Evolutionary conservation across 2,797 vertebrate species (phyloP).

Genomic region (Acomys russatus): DNA sequence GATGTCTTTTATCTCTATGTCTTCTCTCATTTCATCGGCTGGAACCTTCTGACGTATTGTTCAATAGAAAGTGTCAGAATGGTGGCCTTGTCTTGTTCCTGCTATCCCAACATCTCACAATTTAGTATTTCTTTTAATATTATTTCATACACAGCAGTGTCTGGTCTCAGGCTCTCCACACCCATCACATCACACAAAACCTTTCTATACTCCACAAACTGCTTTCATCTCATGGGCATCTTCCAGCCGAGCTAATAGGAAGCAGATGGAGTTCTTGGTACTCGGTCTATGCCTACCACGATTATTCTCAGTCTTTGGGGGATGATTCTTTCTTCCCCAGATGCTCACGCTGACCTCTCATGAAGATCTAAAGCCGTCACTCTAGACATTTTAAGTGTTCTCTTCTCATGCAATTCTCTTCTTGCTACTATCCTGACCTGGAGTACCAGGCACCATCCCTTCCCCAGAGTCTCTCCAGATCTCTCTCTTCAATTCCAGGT

Average conservation of each 20-base stretch:
- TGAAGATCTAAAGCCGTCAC: background rate
- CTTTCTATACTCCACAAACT: background rate
- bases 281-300: too few relatives aligned
- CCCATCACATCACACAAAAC: background rate
- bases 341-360: background rate
- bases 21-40: background rate
- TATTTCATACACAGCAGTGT: too few relatives aligned
- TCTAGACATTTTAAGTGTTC: background rate
- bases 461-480: background rate
- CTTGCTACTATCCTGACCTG: too few relatives aligned
- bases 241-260: background rate
- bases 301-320: background rate
- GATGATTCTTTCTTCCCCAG: background rate
- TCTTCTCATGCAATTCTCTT: background rate
- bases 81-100: background rate
- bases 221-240: background rate
- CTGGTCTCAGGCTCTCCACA: background rate
- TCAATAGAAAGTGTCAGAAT: background rate
- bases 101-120: background rate
- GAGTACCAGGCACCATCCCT: background rate
- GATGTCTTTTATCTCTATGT: too few relatives aligned
- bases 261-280: background rate
- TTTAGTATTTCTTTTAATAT: background rate
- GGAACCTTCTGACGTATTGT: background rate
- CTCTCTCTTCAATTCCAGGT: background rate